Percentiles rank a stretch among this genome's conserved stretches.
Conservation (phyloP, 2,797 vertebrate species). For the Arremon aurantiirostris region DNA sequence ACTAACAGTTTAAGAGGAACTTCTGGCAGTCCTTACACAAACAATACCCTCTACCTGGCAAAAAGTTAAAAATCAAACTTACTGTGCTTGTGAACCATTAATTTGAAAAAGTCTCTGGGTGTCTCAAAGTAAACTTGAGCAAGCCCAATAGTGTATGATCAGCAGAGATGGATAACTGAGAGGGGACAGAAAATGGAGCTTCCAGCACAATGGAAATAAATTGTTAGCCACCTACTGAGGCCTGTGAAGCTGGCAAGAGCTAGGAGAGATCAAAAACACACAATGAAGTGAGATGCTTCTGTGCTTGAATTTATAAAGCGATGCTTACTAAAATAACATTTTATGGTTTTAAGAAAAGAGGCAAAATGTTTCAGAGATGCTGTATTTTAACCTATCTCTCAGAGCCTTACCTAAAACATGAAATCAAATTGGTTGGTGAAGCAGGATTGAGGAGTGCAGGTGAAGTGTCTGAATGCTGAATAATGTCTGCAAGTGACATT, state of each 20-base stretch:
- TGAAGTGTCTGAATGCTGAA: neutral
- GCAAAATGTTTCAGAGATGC: neutral
- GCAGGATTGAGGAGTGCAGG: neutral
- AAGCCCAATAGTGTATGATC: conserved; percentile 2
- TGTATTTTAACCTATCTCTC: neutral
- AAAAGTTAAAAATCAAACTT: conserved; percentile 34
- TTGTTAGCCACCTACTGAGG: neutral
- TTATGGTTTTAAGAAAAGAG: neutral
- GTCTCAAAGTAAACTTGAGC: conserved; percentile 41
- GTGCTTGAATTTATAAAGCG: neutral
- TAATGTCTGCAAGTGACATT: neutral
- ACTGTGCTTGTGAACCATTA: conserved; percentile 32
- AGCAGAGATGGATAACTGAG: conserved; percentile 25
- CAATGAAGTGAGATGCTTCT: neutral
- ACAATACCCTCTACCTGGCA: neutral
- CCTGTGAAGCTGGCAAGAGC: neutral
- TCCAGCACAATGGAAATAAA: neutral
- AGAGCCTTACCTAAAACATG: neutral
- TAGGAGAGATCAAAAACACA: neutral
- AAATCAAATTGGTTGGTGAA: neutral
- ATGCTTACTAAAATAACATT: neutral
- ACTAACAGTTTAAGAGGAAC: conserved; percentile 8
- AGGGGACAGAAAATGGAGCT: neutral
- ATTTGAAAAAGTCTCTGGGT: conserved; percentile 43
- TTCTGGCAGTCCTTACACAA: conserved; percentile 14